Evolutionary conservation across 2,113 vertebrate species (phyloP), one percentile per base, ranked within the genome.

Genomic region (Ailuropoda melanoleuca): DNA sequence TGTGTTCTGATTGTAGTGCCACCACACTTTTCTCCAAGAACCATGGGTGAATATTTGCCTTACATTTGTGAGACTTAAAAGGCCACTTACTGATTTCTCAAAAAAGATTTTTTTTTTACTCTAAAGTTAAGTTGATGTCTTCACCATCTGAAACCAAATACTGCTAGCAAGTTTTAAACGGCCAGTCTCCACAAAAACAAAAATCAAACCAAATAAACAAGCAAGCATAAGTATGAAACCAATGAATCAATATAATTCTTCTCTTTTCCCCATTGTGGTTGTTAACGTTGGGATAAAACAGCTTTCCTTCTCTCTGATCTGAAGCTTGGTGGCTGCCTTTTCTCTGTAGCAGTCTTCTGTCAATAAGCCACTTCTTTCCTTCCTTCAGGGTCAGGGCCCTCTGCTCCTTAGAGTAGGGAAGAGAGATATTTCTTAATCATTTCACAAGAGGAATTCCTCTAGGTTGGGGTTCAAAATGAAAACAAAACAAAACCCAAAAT

Each of bases 61-160:
- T 50, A 77, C 6, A n/a, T 50, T 55, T 39, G 39, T 68, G 56
- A 62, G 13, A 94, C 8, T 58, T 70, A 34, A 58, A 80, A 66
- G 13, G 12, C 4, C 13, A 68, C n/a, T 70, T 62, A 55, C 39
- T 34, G 6, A 66, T 74, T 80, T 92, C 48, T 88, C 23, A 48
- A 68, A 77, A 8, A 90, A 66, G 62, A 4, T 3, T n/a, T 9
- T 70, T 37, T 37, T 37, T 70, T 60, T 72, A 1, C 31, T 58
- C 4, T 86, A 62, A 94, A 92, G 53, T 46, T 62, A 21, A 90
- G 77, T 29, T 62, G 23, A 50, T 92, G 39, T 39, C 19, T 82
- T 75, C 24, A 11, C 17, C 68, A 88, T 53, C 56, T 90, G 48
- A 90, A 96, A 72, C 9, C 53, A 97, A 97, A 90, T 77, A 86